Conservation (phyloP, 2,888 invertebrate genomes). For the Drosophila robusta region DNA sequence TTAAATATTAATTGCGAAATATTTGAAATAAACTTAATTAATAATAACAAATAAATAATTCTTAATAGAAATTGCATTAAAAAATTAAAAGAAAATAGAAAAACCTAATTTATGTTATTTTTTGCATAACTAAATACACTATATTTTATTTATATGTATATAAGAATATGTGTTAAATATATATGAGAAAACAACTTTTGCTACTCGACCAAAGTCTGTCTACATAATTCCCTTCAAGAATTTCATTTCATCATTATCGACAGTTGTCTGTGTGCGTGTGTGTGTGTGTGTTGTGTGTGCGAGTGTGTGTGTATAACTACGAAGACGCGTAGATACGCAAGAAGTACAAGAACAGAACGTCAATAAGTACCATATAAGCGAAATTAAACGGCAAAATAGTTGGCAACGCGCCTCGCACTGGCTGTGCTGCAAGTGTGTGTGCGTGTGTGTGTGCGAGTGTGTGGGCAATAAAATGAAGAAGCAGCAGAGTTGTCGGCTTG, state of each 20-base stretch:
- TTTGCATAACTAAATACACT: no score
- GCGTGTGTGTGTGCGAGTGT: constrained; percentile 22
- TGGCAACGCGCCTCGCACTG: constrained; percentile 69
- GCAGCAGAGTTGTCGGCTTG: constrained; percentile 49
- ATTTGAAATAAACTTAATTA: no score
- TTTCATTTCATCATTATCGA: constrained; percentile 71
- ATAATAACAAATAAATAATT: no score
- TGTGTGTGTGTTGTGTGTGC: constrained; percentile 12
- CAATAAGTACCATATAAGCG: constrained; percentile 78
- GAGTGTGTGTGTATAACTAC: constrained; percentile 29
- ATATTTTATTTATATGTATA: not conserved
- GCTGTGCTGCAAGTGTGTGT: constrained; percentile 1
- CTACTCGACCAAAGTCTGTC: constrained; percentile 41
- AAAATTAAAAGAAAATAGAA: no score
- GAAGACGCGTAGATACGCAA: constrained; percentile 59
- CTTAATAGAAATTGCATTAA: no score
- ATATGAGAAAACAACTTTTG: constrained; percentile 8
- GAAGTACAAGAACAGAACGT: constrained; percentile 43
- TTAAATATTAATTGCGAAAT: no score
- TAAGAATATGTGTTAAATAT: no score
- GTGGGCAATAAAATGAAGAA: constrained; percentile 52
- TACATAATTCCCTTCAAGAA: constrained; percentile 55
- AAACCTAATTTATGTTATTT: no score
- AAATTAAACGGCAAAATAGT: constrained; percentile 80
- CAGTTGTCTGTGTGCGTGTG: constrained; percentile 13